Evolutionary conservation across 2,113 vertebrate species (phyloP).

Genomic region (Rhynchopsitta pachyrhyncha): DNA sequence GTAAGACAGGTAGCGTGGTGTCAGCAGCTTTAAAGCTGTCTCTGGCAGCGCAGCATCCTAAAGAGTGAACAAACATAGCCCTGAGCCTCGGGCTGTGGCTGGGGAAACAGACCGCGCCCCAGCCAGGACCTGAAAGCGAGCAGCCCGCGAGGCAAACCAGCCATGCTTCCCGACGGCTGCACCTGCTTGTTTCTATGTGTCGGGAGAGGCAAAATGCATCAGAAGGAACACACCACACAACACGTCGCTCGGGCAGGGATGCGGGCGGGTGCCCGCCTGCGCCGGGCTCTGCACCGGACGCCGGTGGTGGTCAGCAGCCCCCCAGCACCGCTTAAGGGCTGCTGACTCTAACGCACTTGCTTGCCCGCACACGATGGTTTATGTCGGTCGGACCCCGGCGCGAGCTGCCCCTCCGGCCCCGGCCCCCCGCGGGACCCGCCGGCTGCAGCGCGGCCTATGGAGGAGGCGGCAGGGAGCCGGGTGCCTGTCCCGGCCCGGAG

Average conservation of each 20-base stretch:
- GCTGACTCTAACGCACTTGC: fast-evolving
- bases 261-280: fast-evolving
- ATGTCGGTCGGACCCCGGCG: fast-evolving
- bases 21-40: fast-evolving
- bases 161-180: not conserved
- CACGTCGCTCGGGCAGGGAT: fast-evolving
- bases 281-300: fast-evolving
- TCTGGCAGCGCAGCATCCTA: not conserved
- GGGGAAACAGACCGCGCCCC: not conserved
- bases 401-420: not conserved
- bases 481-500: not conserved
- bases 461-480: too few species aligned
- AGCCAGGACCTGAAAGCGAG: not conserved
- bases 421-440: too few species aligned
- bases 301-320: fast-evolving
- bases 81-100: not conserved
- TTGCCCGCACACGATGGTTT: fast-evolving
- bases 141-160: not conserved
- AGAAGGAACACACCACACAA: fast-evolving
- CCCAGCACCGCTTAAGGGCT: fast-evolving
- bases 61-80: not conserved
- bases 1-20: fast-evolving
- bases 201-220: fast-evolving
- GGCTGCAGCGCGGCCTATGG: not conserved
- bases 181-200: not conserved